Base-by-base conservation (phyloP, 2,113 vertebrate species). In the Noctilio leporinus region DNA sequence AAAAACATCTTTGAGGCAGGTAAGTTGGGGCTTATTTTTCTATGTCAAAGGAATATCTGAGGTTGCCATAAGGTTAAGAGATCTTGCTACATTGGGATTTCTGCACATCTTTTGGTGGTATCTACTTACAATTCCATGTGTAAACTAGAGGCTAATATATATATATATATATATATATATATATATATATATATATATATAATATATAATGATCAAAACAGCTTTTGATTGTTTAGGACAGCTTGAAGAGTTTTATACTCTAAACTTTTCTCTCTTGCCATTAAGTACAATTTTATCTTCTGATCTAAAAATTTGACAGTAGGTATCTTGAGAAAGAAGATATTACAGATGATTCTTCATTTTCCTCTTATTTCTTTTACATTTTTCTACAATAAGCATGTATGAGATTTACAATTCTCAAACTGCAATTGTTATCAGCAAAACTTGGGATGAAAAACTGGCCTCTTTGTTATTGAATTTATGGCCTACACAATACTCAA, bases 121-220 rank as follows among this genome's bases (percentile, higher is more conserved):
- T 92, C 65, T 96, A 5, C 73, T 67, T 95, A n/a, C 38, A 94
- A 43, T 8, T 51, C 24, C 30, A 49, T 0, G 1, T 84, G 59
- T 59, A 69, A 90, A 90, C 2, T 40, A 64, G 62, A 10, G 6
- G 6, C 7, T 94, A n/a, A n/a, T n/a, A n/a, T n/a, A n/a, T n/a
- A n/a, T n/a, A n/a, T n/a, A n/a, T n/a, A n/a, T n/a, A n/a, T n/a
- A n/a, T n/a, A n/a, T n/a, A n/a, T n/a, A n/a, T n/a, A n/a, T n/a
- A n/a, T n/a, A n/a, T n/a, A n/a, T n/a, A n/a, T n/a, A n/a, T n/a
- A n/a, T n/a, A n/a, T n/a, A n/a, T n/a, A n/a, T n/a, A n/a, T n/a
- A n/a, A n/a, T n/a, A n/a, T 83, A 47, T 95, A 53, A 95, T 76
- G 38, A 45, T 86, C 26, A 95, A 62, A 95, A 96, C 3, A 47